Evolutionary conservation across 2,113 vertebrate genomes (phyloP).

Genomic region (Callipepla squamata): DNA sequence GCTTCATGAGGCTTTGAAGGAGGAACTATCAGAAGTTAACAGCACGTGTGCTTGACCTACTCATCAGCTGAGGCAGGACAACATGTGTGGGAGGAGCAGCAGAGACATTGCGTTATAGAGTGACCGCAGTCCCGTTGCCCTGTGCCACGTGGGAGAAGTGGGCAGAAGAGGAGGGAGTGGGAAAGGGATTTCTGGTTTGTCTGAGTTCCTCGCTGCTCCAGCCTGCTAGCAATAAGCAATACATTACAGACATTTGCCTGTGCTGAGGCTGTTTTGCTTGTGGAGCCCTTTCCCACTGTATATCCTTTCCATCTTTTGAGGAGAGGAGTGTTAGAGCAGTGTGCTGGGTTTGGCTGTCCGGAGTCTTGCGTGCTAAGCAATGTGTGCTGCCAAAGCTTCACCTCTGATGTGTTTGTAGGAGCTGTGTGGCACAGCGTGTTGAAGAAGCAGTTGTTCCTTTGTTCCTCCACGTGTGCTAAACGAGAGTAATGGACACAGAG

Average conservation of each 20-base stretch:
- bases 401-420: conserved; percentile 2
- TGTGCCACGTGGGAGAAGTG: not conserved
- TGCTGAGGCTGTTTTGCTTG: not conserved
- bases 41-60: not conserved
- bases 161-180: not conserved
- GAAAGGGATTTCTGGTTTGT: not conserved
- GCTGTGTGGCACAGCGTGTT: not conserved
- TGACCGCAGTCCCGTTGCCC: not conserved
- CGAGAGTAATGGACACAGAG: conserved; percentile 31
- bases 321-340: not conserved
- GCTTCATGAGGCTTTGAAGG: not conserved
- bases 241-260: not conserved
- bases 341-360: not conserved
- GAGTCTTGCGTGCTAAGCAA: not conserved
- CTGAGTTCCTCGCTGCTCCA: not conserved
- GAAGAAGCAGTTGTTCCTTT: not conserved
- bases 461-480: not conserved
- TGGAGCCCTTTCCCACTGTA: not conserved
- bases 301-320: not conserved
- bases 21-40: not conserved
- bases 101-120: not conserved
- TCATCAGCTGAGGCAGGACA: not conserved
- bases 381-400: conserved; percentile 9
- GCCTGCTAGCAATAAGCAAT: not conserved
- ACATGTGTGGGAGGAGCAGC: not conserved